Conservation (phyloP, 2,888 invertebrate genomes). For the Desoria tigrina region DNA sequence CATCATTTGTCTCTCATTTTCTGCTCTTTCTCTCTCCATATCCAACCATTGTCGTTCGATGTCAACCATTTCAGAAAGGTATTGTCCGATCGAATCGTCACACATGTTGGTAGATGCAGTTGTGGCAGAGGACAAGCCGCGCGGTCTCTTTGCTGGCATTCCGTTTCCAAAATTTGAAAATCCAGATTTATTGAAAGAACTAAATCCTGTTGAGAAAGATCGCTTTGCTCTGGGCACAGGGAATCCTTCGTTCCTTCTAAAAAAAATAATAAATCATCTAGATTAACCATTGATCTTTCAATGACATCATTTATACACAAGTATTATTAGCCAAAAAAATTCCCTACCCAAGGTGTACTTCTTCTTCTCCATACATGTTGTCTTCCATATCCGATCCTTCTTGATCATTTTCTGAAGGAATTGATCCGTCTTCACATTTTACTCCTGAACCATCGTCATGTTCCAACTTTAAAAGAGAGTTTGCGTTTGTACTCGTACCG, state of each 20-base stretch:
- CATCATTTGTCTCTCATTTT: slow-evolving; percentile 53
- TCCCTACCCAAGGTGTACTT: slow-evolving; percentile 26
- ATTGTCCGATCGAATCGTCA: slow-evolving; percentile 50
- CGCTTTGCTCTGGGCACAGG: slow-evolving; percentile 42
- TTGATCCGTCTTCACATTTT: slow-evolving; percentile 47
- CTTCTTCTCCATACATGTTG: slow-evolving; percentile 36
- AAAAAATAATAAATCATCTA: too few relatives aligned
- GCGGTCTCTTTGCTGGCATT: slow-evolving; percentile 48
- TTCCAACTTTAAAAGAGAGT: slow-evolving; percentile 46
- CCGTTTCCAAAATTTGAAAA: slow-evolving; percentile 37
- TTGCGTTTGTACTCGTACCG: slow-evolving; percentile 31
- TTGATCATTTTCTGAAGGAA: slow-evolving; percentile 45
- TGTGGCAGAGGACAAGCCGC: slow-evolving; percentile 43
- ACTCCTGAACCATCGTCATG: slow-evolving; percentile 48
- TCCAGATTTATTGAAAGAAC: slow-evolving; percentile 37
- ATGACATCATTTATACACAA: too few relatives aligned
- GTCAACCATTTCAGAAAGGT: slow-evolving; percentile 53
- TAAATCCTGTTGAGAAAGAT: slow-evolving; percentile 44
- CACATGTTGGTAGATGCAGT: slow-evolving; percentile 36
- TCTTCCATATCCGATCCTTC: slow-evolving; percentile 49
- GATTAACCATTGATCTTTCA: too few relatives aligned
- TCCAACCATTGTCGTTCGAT: slow-evolving; percentile 52
- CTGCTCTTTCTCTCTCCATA: slow-evolving; percentile 52
- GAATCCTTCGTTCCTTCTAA: slow-evolving; percentile 38
- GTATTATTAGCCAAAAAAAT: too few relatives aligned